Percentiles rank a stretch among this genome's conserved stretches.
These are phyloP conservation scores for Steinernema feltiae DNA, from an alignment of 1,140 invertebrate species.

Conservation along the genomic window DNA sequence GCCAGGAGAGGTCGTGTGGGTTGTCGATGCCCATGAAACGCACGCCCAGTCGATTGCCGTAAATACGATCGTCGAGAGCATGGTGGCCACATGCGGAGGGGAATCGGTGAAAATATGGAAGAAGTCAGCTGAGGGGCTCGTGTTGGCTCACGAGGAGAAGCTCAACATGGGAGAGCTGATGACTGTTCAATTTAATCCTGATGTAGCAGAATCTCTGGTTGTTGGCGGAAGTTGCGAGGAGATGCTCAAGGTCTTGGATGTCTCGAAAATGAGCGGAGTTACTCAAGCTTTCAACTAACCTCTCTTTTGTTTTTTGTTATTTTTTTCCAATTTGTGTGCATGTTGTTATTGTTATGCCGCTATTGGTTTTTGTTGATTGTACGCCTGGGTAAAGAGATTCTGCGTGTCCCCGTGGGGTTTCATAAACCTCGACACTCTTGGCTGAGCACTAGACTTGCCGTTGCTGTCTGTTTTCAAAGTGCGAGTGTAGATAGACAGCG, in stretches of 20 bases:
- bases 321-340: conserved; percentile 12
- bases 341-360: too few relatives aligned
- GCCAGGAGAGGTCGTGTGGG: conserved; percentile 69
- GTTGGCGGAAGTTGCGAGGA: conserved; percentile 29
- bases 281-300: conserved; percentile 12
- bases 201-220: conserved; percentile 21
- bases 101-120: conserved; percentile 39
- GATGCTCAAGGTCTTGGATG: conserved; percentile 27
- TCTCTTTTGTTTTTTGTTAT: conserved; percentile 23
- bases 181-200: conserved; percentile 28
- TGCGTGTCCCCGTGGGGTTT: too few relatives aligned
- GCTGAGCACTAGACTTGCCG: too few relatives aligned
- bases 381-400: too few relatives aligned
- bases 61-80: conserved; percentile 34
- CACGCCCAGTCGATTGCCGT: conserved; percentile 45
- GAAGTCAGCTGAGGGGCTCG: conserved; percentile 13
- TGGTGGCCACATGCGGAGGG: conserved; percentile 42
- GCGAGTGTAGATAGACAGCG: too few relatives aligned
- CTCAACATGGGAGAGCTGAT: conserved; percentile 26
- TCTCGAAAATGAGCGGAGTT: conserved; percentile 27
- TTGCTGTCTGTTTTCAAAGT: too few relatives aligned
- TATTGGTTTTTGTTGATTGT: too few relatives aligned
- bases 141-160: conserved; percentile 26
- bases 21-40: conserved; percentile 72
- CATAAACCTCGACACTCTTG: too few relatives aligned